A percentile compares a stretch with the other conserved stretches of the same genome.
phyloP scores from a whole-genome alignment of 2,888 invertebrate species.

The Sphaeridia pumilis region DNA sequence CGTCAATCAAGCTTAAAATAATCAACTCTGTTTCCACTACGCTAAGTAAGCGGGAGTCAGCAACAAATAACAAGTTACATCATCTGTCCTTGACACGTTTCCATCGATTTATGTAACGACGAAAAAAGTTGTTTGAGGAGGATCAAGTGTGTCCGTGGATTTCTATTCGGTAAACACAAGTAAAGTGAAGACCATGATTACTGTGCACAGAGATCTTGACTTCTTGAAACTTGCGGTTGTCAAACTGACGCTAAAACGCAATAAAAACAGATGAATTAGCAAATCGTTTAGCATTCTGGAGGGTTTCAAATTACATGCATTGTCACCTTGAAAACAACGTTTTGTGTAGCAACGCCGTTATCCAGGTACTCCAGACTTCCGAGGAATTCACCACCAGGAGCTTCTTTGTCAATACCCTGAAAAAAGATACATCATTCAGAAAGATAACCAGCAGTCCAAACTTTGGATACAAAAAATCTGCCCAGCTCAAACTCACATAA shows the following conservation, averaged over 20 bases:
- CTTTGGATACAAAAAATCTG: not conserved
- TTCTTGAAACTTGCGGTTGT: conserved; percentile 6
- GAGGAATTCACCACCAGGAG: not conserved
- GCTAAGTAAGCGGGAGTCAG: too few species aligned
- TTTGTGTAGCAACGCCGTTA: conserved; percentile 7
- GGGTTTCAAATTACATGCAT: not conserved
- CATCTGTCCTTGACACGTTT: not conserved
- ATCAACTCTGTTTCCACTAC: too few species aligned
- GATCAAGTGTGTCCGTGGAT: conserved; percentile 9
- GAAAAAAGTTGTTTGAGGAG: not conserved
- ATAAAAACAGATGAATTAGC: not conserved
- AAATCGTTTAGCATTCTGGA: too few species aligned
- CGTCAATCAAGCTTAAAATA: too few species aligned
- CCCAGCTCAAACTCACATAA: conserved; percentile 3
- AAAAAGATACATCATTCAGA: not conserved
- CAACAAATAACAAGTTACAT: too few species aligned
- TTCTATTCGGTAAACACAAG: conserved; percentile 10
- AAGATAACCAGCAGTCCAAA: too few species aligned
- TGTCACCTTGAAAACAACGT: conserved; percentile 1
- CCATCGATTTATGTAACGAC: not conserved
- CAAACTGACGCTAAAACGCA: not conserved
- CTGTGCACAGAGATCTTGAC: conserved; percentile 1
- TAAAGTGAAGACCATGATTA: conserved; percentile 12
- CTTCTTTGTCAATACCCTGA: conserved; percentile 7
- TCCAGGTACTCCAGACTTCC: conserved; percentile 12